Conservation (phyloP, 1,140 invertebrate genomes). For the Zophobas atratus region DNA sequence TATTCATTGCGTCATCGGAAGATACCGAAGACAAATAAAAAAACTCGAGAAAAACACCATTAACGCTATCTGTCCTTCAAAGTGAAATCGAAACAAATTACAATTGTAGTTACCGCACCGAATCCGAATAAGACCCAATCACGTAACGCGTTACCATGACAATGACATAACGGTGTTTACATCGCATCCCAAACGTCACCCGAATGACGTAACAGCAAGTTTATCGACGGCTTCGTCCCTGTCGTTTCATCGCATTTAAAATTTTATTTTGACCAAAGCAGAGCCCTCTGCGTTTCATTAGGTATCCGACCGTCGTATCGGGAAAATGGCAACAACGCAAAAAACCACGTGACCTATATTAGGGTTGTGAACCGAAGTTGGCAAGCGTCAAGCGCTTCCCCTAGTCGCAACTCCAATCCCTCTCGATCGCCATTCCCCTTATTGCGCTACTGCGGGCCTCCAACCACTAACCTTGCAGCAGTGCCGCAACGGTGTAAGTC, state of each 20-base stretch:
- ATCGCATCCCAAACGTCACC: not conserved
- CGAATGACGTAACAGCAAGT: not conserved
- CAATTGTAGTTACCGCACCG: too few species aligned
- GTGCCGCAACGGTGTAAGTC: not conserved
- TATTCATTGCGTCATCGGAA: too few species aligned
- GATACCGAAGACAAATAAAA: too few species aligned
- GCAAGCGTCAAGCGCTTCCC: conserved; percentile 31
- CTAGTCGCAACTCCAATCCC: not conserved
- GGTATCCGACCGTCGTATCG: too few species aligned
- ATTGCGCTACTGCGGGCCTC: conserved; percentile 6
- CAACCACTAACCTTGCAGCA: not conserved
- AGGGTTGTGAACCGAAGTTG: conserved; percentile 28
- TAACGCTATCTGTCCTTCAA: too few species aligned
- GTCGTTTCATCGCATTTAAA: too few species aligned
- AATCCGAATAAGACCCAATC: not conserved
- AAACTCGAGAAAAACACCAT: too few species aligned
- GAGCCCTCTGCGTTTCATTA: too few species aligned
- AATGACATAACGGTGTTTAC: conserved; percentile 16
- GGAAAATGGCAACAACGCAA: conserved; percentile 18
- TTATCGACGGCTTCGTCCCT: not conserved
- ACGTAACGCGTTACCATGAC: not conserved
- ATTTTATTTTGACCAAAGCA: too few species aligned
- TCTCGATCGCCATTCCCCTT: conserved; percentile 16
- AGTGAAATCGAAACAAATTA: too few species aligned
- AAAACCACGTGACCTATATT: conserved; percentile 31